A percentile compares a stretch with the other conserved stretches of the same genome.
Evolutionary conservation across 2,888 invertebrate species (phyloP).

Genomic region (Drosophila dives): DNA sequence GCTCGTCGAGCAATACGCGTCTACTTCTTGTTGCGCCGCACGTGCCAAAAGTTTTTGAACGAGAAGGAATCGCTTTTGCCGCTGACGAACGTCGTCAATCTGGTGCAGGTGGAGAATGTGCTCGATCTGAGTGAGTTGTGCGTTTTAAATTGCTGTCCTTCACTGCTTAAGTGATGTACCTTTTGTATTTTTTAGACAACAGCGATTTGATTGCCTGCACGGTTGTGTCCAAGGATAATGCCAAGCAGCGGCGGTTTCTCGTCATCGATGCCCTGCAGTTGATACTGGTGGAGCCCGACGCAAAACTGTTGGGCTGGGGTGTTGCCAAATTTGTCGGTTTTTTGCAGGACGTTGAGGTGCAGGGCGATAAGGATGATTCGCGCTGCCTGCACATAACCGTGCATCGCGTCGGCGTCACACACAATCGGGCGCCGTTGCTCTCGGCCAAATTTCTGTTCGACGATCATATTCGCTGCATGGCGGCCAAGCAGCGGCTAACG

Average conservation of each 20-base stretch:
- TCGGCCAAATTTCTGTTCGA: constrained; percentile 98
- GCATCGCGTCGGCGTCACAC: constrained; percentile 90
- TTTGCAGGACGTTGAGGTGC: constrained; percentile 97
- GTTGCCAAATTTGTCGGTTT: constrained; percentile 98
- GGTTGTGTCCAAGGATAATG: constrained; percentile 94
- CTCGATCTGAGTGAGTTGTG: constrained; percentile 94
- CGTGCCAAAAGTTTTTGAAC: constrained; percentile 91
- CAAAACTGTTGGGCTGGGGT: constrained; percentile 97
- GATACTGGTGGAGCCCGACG: constrained; percentile 98
- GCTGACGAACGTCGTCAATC: constrained; percentile 93
- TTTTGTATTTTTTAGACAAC: constrained; percentile 89
- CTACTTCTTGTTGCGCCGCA: constrained; percentile 94
- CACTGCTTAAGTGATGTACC: constrained; percentile 42
- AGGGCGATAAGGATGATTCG: constrained; percentile 98
- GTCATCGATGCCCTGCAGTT: constrained; percentile 98
- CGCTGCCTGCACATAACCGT: constrained; percentile 97
- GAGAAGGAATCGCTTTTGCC: constrained; percentile 95
- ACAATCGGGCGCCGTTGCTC: constrained; percentile 91
- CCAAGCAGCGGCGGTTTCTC: constrained; percentile 95
- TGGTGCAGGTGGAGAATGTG: constrained; percentile 96
- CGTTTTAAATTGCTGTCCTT: too few relatives aligned
- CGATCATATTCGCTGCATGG: constrained; percentile 99
- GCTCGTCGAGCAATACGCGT: constrained; percentile 95
- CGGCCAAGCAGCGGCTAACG: constrained; percentile 95
- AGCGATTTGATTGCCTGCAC: constrained; percentile 99